Percentiles rank a stretch among this genome's conserved stretches.
phyloP scores from a whole-genome alignment of 2,797 vertebrate species.

The Falco berigora region DNA sequence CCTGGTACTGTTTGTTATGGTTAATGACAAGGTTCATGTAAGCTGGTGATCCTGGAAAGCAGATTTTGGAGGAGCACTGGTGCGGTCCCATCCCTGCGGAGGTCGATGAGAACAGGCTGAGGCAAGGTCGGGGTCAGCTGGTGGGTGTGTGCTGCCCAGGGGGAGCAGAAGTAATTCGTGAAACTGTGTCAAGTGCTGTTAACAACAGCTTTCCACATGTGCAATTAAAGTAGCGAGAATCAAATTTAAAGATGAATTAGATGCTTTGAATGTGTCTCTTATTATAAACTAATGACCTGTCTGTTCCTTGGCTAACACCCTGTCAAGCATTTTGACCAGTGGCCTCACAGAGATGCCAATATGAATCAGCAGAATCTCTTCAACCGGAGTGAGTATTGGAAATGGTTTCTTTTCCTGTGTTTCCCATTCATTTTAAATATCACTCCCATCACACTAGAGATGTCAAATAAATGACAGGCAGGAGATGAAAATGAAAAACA shows the following conservation, averaged over 20 bases:
- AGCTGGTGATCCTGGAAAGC: background rate
- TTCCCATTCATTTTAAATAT: background rate
- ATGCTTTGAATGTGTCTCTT: background rate
- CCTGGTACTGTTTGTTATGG: background rate
- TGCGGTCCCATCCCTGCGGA: accelerated
- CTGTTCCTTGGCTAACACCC: background rate
- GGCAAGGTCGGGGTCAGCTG: background rate
- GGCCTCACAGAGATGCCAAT: background rate
- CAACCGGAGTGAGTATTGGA: background rate
- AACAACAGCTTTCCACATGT: background rate
- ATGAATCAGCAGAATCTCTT: background rate
- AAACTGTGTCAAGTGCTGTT: background rate
- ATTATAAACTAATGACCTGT: background rate
- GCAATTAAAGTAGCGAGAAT: background rate
- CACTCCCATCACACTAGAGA: background rate
- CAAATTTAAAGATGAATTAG: background rate
- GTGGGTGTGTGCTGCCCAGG: background rate
- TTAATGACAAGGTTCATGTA: background rate
- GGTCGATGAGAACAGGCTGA: accelerated
- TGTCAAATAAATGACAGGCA: constrained; percentile 4
- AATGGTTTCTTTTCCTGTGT: background rate
- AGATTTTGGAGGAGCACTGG: background rate
- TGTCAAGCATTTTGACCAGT: background rate
- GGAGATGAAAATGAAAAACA: background rate
- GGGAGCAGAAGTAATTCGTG: background rate